Evolutionary conservation across 2,797 vertebrate genomes (phyloP).

Genomic region (Dicrostonyx torquatus): DNA sequence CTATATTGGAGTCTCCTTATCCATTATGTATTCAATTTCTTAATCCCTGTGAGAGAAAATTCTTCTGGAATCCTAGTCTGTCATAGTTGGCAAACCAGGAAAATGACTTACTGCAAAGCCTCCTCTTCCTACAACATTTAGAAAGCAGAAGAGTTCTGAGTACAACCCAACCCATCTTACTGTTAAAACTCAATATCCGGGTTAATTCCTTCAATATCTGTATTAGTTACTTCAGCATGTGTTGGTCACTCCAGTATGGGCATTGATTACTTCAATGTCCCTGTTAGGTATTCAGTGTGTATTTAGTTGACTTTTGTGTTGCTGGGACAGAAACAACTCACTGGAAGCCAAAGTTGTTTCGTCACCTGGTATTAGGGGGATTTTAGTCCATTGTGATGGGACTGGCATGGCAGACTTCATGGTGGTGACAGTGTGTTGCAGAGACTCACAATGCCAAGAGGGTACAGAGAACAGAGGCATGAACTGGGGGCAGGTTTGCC

Average conservation of each 20-base stretch:
- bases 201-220: no score
- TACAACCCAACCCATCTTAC: background rate
- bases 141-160: background rate
- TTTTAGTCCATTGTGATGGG: background rate
- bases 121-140: background rate
- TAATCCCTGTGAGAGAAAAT: background rate
- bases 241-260: background rate
- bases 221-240: background rate
- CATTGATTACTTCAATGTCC: background rate
- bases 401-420: background rate
- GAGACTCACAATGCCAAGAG: background rate
- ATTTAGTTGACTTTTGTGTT: background rate
- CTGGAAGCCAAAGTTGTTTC: background rate
- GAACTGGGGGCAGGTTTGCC: background rate
- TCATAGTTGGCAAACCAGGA: background rate
- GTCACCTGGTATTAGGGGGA: background rate
- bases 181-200: background rate
- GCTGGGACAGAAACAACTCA: background rate
- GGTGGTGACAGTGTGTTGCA: background rate
- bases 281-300: background rate
- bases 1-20: background rate
- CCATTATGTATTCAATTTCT: background rate
- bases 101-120: background rate
- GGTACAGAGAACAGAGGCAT: background rate
- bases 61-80: background rate